phyloP scores from a whole-genome alignment of 2,797 vertebrate genomes.

The Chromobotia macracanthus region DNA sequence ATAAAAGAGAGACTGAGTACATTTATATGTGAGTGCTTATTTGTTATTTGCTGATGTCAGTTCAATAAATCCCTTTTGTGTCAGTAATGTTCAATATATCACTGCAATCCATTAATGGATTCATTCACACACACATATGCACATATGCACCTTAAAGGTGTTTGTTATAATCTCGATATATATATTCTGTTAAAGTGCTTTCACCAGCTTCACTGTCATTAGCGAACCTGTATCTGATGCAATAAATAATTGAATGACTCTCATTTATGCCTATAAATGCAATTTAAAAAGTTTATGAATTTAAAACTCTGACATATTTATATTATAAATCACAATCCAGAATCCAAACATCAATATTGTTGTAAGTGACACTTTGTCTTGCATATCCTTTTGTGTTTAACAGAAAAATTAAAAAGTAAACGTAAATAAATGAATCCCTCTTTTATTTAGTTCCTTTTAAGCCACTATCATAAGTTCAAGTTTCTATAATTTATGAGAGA shows the following conservation, averaged over 20 bases:
- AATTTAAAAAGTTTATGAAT: slow-evolving; percentile 20
- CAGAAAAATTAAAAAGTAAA: no score
- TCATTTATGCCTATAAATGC: neutral
- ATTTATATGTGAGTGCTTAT: slow-evolving; percentile 12
- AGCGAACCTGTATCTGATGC: slow-evolving; percentile 10
- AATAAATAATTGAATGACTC: slow-evolving; percentile 7
- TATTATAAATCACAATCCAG: no score
- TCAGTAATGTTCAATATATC: neutral
- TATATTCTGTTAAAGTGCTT: neutral
- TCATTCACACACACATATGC: neutral
- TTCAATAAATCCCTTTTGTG: neutral
- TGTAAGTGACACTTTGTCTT: no score
- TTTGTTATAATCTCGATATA: slow-evolving; percentile 21
- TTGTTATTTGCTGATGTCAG: slow-evolving; percentile 5
- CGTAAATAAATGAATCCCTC: no score
- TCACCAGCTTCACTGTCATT: neutral
- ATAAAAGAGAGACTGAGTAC: slow-evolving; percentile 11
- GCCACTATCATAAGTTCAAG: neutral
- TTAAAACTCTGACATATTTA: neutral
- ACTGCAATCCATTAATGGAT: neutral
- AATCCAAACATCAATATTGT: no score
- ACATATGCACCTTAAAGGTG: neutral
- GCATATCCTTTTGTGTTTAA: no score
- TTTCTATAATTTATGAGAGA: neutral
- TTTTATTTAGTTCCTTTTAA: neutral